These are phyloP conservation scores for Galeopsomyia nigrocyanea DNA, from an alignment of 2,888 invertebrate genomes.

Conservation along the genomic window DNA sequence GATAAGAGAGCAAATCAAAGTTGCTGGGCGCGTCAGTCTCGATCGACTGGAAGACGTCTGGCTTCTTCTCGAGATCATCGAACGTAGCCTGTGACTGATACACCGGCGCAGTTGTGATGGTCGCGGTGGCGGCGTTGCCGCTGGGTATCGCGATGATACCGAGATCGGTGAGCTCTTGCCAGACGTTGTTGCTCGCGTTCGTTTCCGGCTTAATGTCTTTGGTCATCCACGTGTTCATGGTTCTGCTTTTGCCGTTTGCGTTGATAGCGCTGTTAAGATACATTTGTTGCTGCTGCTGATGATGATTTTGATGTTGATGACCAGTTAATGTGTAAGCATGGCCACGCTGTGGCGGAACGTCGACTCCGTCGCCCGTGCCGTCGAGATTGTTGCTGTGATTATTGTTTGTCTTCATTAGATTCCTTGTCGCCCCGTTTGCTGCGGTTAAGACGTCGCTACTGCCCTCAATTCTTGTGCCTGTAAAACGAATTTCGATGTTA, in stretches of 20 bases:
- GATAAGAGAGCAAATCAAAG: conserved; percentile 66
- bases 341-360: conserved; percentile 26
- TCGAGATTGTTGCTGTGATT: conserved; percentile 25
- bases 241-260: conserved; percentile 24
- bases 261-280: conserved; percentile 32
- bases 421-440: conserved; percentile 54
- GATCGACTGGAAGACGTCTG: conserved; percentile 56
- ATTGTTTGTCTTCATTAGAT: conserved; percentile 48
- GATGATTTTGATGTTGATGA: conserved; percentile 6
- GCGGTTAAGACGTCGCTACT: conserved; percentile 59
- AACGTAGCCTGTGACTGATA: conserved; percentile 9
- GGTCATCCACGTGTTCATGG: conserved; percentile 42
- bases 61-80: conserved; percentile 14
- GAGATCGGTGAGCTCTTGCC: conserved; percentile 49
- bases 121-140: conserved; percentile 25
- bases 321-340: conserved; percentile 30
- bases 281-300: conserved; percentile 36
- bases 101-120: conserved; percentile 27
- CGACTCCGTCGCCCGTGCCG: conserved; percentile 16
- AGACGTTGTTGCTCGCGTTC: conserved; percentile 42
- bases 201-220: conserved; percentile 19
- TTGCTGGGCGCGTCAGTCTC: conserved; percentile 55
- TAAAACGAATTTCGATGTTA: conserved; percentile 23
- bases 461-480: conserved; percentile 62
- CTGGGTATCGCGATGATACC: conserved; percentile 42